These are phyloP conservation scores for mouse (Mus musculus) DNA, from an alignment of 2,113 vertebrate species.

Conservation along the genomic window GRCm39 chr16:22974001-22974500, in stretches of 20 bases:
- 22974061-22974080: slow-evolving; percentile 44
- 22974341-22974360: not conserved
- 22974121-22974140: slow-evolving; percentile 89
- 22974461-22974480: not conserved
- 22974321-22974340: not conserved
- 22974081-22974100: slow-evolving; percentile 86
- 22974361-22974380: not conserved
- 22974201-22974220: not conserved
- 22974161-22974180: slow-evolving; percentile 88
- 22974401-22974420: not conserved
- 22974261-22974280: too few relatives aligned
- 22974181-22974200: slow-evolving; percentile 90
- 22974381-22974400: not conserved
- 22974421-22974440: not conserved
- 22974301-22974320: not conserved
- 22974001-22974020: slow-evolving; percentile 64
- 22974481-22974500: not conserved
- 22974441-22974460: not conserved
- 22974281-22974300: not conserved
- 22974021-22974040: not conserved
- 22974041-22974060: not conserved
- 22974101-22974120: slow-evolving; percentile 90
- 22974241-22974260: not conserved
- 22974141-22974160: slow-evolving; percentile 90
- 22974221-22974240: not conserved